Percentiles rank a stretch among this genome's conserved stretches.
Conservation (phyloP, 2,888 invertebrate species). For the Rhingia campestris region DNA sequence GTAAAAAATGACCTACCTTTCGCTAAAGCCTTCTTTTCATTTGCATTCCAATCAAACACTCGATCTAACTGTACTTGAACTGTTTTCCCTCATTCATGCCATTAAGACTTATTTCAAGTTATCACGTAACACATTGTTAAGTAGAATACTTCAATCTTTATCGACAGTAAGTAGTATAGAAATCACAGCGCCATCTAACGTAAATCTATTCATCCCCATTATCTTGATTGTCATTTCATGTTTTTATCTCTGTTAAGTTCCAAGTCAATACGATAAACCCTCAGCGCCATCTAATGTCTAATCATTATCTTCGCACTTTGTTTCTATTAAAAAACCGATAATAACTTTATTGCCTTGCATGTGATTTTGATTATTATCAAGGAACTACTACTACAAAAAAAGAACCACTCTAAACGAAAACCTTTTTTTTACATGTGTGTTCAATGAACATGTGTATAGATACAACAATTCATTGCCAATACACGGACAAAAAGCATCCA, state of each 20-base stretch:
- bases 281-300: conserved; percentile 4
- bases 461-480: conserved; percentile 22
- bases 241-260: not conserved
- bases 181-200: conserved; percentile 17
- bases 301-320: conserved; percentile 10
- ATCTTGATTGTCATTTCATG: not conserved
- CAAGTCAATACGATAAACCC: not conserved
- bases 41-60: not conserved
- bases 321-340: conserved; percentile 14
- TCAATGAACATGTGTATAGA: conserved; percentile 1
- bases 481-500: conserved; percentile 15
- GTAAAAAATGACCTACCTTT: too few species aligned
- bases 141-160: not conserved
- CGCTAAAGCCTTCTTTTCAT: too few species aligned
- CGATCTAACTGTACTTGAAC: not conserved
- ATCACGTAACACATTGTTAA: conserved; percentile 18
- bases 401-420: conserved; percentile 29
- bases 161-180: conserved; percentile 7
- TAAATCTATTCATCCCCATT: not conserved
- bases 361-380: conserved; percentile 43
- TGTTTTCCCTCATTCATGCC: not conserved
- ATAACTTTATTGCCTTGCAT: conserved; percentile 45
- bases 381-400: too few species aligned
- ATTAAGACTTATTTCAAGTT: not conserved
- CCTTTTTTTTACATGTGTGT: conserved; percentile 29